These are phyloP conservation scores for Ploceus nigricollis DNA, from an alignment of 2,113 vertebrate genomes.

Conservation along the genomic window DNA sequence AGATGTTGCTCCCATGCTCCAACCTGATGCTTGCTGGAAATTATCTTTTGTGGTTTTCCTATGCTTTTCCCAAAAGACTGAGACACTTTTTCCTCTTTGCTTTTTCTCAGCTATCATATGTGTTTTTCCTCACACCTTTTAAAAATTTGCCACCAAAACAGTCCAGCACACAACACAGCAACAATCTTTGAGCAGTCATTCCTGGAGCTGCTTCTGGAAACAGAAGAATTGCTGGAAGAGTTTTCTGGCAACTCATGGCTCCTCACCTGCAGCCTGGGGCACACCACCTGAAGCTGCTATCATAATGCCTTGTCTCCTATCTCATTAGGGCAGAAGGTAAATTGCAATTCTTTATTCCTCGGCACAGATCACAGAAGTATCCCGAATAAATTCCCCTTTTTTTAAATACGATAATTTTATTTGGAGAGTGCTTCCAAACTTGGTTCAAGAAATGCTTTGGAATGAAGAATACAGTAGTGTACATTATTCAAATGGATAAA, in stretches of 20 bases:
- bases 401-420: neutral
- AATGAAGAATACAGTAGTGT: neutral
- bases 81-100: neutral
- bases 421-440: neutral
- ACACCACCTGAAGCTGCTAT: neutral
- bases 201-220: neutral
- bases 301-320: neutral
- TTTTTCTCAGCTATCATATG: neutral
- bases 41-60: neutral
- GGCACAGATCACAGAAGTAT: neutral
- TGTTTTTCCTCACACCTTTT: neutral
- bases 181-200: neutral
- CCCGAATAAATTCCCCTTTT: neutral
- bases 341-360: neutral
- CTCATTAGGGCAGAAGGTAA: neutral
- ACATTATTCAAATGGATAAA: neutral
- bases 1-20: neutral
- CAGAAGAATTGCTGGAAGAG: neutral
- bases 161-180: neutral
- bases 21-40: neutral
- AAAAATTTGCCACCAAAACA: neutral
- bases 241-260: neutral
- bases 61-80: neutral
- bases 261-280: neutral
- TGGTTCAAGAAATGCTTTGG: neutral